phyloP scores from a whole-genome alignment of 2,888 invertebrate genomes.

The Ctenicera cuprea region DNA sequence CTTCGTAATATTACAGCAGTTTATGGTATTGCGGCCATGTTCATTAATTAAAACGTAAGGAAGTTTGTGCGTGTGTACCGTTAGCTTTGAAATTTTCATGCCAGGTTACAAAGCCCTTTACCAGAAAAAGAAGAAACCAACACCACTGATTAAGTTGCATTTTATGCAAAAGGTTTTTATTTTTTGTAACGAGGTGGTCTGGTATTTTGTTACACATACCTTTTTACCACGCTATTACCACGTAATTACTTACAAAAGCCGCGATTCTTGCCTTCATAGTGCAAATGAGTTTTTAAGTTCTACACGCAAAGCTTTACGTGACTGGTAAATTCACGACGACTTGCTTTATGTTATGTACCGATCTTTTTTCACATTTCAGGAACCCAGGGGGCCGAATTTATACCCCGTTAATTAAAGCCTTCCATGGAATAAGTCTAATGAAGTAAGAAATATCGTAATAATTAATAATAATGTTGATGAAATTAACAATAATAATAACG shows the following conservation, averaged over 20 bases:
- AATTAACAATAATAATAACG: too few relatives aligned
- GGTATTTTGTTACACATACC: slow-evolving; percentile 45
- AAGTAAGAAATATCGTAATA: too few relatives aligned
- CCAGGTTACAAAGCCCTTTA: neutral
- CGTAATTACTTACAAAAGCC: slow-evolving; percentile 30
- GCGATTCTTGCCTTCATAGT: slow-evolving; percentile 14
- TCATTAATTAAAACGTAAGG: slow-evolving; percentile 10
- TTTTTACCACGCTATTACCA: slow-evolving; percentile 22
- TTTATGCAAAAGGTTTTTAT: slow-evolving; percentile 35
- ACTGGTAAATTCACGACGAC: neutral
- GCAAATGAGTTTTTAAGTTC: slow-evolving; percentile 22
- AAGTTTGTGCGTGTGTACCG: slow-evolving; percentile 4
- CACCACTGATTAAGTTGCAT: slow-evolving; percentile 37
- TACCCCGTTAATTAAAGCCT: too few relatives aligned
- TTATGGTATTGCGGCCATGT: slow-evolving; percentile 4
- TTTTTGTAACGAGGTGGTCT: slow-evolving; percentile 35
- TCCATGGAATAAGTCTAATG: too few relatives aligned
- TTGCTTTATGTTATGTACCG: neutral
- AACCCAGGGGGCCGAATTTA: too few relatives aligned
- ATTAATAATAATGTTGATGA: too few relatives aligned
- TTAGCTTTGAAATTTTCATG: neutral
- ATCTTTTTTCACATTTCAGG: too few relatives aligned
- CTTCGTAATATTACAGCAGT: neutral
- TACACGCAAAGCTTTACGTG: slow-evolving; percentile 19
- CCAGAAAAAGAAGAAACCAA: neutral